Base-by-base conservation (phyloP, 2,888 invertebrate genomes). In the Dryocosmus kuriphilus region DNA sequence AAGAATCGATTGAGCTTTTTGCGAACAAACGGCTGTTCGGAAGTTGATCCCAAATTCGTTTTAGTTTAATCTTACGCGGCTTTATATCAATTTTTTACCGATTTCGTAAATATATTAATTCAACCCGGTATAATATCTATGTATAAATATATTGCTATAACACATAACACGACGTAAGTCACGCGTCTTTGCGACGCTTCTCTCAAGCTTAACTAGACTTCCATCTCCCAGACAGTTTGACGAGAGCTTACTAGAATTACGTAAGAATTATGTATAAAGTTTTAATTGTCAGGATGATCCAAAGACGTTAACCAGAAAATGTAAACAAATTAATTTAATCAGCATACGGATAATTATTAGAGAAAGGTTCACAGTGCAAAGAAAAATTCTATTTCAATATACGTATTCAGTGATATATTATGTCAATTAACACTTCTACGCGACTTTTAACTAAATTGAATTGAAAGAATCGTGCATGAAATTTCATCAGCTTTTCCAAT, bases 1-100 rank as follows among this genome's bases (percentile, higher is more conserved):
- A 51, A 71, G 71, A 71, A 71, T 71, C 46, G 71, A 71, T 71
- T 71, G 51, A 71, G 71, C 71, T 27, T 71, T 67, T 71, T 46
- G 30, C 46, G 30, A 51, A 51, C 71, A n/a, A 71, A 35, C 24
- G 41, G 65, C 41, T 65, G 41, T 41, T 65, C 65, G 16, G 41
- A 65, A 71, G 71, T 71, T 71, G 51, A 71, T 71, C 71, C 71
- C 71, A 71, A 51, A 71, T 71, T 71, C 30, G n/a, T 51, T 41
- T 61, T 9, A 32, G 63, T 63, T n/a, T 19, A 51, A 51, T 30
- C 46, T 71, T 30, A n/a, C 11, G 27, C 24, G 41, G 67, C 46
- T 27, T 14, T 41, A 9, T 27, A 41, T 46, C 16, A 27, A 67
- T 46, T 46, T 67, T 19, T 27, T 46, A 67, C 30, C 32, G n/a